These are phyloP conservation scores for Rhinolophus ferrumequinum DNA, from an alignment of 2,113 vertebrate species.

Conservation along the genomic window DNA sequence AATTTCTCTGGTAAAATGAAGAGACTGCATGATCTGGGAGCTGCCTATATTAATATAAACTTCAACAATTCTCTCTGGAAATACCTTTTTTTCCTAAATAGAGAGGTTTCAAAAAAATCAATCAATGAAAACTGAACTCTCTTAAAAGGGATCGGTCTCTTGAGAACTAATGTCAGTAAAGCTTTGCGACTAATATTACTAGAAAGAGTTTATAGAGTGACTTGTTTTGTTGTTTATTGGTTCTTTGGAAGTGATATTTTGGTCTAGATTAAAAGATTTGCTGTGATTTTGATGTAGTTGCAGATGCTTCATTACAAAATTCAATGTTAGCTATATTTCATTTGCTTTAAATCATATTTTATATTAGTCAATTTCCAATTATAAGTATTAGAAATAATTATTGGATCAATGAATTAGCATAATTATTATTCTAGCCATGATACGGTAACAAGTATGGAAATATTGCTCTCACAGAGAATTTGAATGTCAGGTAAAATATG, in stretches of 20 bases:
- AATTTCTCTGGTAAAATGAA: slow-evolving; percentile 57
- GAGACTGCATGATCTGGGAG: slow-evolving; percentile 46
- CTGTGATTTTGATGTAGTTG: neutral
- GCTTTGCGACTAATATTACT: neutral
- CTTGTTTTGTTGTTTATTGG: neutral
- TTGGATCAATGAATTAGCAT: neutral
- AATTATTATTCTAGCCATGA: neutral
- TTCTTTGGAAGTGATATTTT: slow-evolving; percentile 26
- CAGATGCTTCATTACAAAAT: neutral
- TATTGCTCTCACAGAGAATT: neutral
- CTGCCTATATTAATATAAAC: slow-evolving; percentile 41
- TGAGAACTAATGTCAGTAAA: slow-evolving; percentile 19
- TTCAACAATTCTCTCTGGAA: slow-evolving; percentile 64
- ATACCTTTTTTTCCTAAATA: neutral
- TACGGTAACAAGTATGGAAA: neutral
- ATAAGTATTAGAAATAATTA: neutral
- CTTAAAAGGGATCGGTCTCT: neutral
- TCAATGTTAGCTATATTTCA: neutral
- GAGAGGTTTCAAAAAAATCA: neutral
- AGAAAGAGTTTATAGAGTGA: neutral
- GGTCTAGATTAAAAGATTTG: neutral
- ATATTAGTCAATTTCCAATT: neutral
- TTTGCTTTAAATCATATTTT: neutral
- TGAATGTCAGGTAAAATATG: neutral
- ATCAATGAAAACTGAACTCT: neutral